phyloP scores from a whole-genome alignment of 2,888 invertebrate genomes.

The Plagodis dolabraria region DNA sequence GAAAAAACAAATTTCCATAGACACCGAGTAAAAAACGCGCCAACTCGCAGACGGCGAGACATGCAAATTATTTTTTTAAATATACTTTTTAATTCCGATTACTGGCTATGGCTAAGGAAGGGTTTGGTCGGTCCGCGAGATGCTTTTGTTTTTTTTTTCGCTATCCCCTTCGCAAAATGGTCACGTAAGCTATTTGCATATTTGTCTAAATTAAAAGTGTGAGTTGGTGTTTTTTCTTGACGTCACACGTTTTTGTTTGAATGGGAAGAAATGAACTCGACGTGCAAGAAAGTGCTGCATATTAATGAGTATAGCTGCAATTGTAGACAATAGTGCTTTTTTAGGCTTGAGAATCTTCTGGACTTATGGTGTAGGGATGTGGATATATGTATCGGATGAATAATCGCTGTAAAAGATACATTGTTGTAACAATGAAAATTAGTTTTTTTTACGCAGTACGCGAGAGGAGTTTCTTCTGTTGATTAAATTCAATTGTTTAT shows the following conservation, averaged over 20 bases:
- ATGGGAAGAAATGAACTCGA: slow-evolving; percentile 64
- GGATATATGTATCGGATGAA: slow-evolving; percentile 11
- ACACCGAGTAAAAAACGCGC: slow-evolving; percentile 59
- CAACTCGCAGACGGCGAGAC: slow-evolving; percentile 49
- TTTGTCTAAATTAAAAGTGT: slow-evolving; percentile 76
- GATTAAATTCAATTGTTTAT: too few species aligned
- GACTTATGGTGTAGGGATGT: slow-evolving; percentile 31
- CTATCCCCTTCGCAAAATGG: slow-evolving; percentile 77
- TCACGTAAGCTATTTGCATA: slow-evolving; percentile 82
- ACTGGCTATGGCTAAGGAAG: slow-evolving; percentile 67
- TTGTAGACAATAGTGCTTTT: slow-evolving; percentile 53
- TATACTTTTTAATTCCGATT: slow-evolving; percentile 74
- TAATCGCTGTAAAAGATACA: slow-evolving; percentile 9
- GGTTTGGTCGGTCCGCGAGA: slow-evolving; percentile 71
- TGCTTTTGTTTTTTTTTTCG: slow-evolving; percentile 75
- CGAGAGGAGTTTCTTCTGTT: too few species aligned
- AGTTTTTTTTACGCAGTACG: slow-evolving; percentile 6
- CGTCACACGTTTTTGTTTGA: slow-evolving; percentile 81
- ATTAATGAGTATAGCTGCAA: slow-evolving; percentile 56
- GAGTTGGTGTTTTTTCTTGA: slow-evolving; percentile 68
- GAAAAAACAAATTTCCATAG: slow-evolving; percentile 60
- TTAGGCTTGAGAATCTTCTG: slow-evolving; percentile 51
- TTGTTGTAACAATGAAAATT: slow-evolving; percentile 15
- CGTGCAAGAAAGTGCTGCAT: slow-evolving; percentile 64
- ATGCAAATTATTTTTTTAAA: slow-evolving; percentile 77